Base-by-base conservation (phyloP, 2,797 vertebrate species). In the Smutsia temminckii region DNA sequence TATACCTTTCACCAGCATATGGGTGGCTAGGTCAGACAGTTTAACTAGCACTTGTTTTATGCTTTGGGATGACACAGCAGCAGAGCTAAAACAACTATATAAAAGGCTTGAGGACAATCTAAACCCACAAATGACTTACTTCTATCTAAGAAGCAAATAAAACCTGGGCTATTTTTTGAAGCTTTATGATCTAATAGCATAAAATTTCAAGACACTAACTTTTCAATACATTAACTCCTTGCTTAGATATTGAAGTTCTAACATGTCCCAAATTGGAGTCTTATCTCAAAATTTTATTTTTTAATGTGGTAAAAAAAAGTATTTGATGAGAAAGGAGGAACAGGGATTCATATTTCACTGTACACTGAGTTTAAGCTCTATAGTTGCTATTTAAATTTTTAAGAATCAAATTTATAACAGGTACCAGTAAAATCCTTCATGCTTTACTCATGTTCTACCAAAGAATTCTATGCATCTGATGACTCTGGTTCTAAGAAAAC, bases 111-210 rank as follows among this genome's bases (percentile, higher is more conserved):
- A 91, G 53, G 63, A 92, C 51, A 88, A 85, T 85, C 59, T 90
- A 96, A 93, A 74, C 29, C 75, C 57, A 92, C 10, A 93, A 53
- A 72, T 94, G 89, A 93, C 20, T 93, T 53, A 53, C 46, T 25
- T 95, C 57, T 66, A 57, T 29, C 32, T 95, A 94, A 79, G 29
- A 69, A 93, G 80, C 75, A 93, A 95, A 88, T n/a, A 96, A 91
- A 93, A 95, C 14, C 18, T 90, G 40, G 37, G 42, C 53, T 68
- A 72, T 51, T 95, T 96, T 85, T 91, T 68, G 29, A 95, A 71
- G 46, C 71, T 85, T 94, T 87, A 75, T 51, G 25, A 88, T 90
- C 92, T 61, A 69, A 20, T 49, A 86, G 80, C 84, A 80, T 69
- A 88, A 85, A 92, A 90, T 80, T 68, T 84, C 37, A 92, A 86